These are phyloP conservation scores for Coranthus polyacanthus DNA, from an alignment of 2,797 vertebrate genomes.

Conservation along the genomic window DNA sequence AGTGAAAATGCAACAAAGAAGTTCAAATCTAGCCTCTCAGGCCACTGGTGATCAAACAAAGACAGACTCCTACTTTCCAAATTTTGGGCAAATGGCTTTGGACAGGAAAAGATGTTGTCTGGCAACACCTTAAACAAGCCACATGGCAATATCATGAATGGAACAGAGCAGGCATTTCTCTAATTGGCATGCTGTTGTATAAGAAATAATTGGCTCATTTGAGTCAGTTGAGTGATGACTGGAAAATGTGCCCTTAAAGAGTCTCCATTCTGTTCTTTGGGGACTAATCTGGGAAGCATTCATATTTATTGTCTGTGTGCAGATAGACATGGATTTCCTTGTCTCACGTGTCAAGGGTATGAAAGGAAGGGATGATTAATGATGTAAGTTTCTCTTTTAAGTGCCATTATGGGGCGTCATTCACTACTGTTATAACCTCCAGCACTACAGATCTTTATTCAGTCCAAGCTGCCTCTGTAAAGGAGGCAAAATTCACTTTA, in stretches of 20 bases:
- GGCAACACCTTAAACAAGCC: slow-evolving; percentile 75
- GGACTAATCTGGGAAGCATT: slow-evolving; percentile 93
- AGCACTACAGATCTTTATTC: slow-evolving; percentile 75
- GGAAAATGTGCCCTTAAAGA: slow-evolving; percentile 88
- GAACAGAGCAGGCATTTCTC: slow-evolving; percentile 82
- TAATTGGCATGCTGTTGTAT: slow-evolving; percentile 89
- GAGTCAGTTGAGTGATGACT: slow-evolving; percentile 92
- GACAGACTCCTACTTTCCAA: slow-evolving; percentile 50
- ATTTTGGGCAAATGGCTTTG: slow-evolving; percentile 58
- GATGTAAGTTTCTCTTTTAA: slow-evolving; percentile 85
- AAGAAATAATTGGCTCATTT: slow-evolving; percentile 95
- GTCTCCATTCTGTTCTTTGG: slow-evolving; percentile 87
- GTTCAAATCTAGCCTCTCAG: slow-evolving; percentile 36
- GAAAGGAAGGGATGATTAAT: slow-evolving; percentile 92
- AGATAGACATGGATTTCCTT: slow-evolving; percentile 91
- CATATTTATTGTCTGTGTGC: slow-evolving; percentile 91
- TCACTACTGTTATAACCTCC: slow-evolving; percentile 71
- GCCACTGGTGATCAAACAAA: slow-evolving; percentile 61
- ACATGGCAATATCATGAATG: slow-evolving; percentile 76
- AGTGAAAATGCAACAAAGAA: slow-evolving; percentile 29
- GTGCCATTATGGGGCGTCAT: slow-evolving; percentile 81
- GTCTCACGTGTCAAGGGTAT: slow-evolving; percentile 87
- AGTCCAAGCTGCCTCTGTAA: slow-evolving; percentile 45
- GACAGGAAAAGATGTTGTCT: slow-evolving; percentile 69
- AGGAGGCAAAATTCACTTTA: slow-evolving; percentile 59